Base-by-base conservation (phyloP, 2,797 vertebrate species). In the Sebastes reedi region DNA sequence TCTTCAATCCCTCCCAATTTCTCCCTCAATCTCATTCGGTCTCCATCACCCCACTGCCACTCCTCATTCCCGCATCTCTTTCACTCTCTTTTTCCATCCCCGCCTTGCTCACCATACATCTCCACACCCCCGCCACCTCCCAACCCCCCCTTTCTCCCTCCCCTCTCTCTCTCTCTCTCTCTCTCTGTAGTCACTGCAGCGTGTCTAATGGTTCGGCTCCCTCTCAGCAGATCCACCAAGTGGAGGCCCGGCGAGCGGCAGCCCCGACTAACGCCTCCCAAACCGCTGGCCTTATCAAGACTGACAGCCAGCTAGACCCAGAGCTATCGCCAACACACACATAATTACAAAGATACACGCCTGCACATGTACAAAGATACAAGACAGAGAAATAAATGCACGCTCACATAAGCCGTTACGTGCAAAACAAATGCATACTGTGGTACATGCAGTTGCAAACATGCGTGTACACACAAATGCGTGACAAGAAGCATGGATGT, bases 181-280 rank as follows among this genome's bases (percentile, higher is more conserved):
- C 86, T 61, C 82, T 87, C 81, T 90, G 73, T 78, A 91, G 85
- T 87, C 91, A 93, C 92, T 94, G 93, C 91, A 93, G 94, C 91
- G 60, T 94, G 87, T 93, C 92, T 93, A 94, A 94, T 93, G 92
- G 88, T 75, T 89, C 79, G 30, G 86, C 88, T 92, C 85, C 85
- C 82, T 84, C 88, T 88, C 89, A 89, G 91, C 90, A 89, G 88
- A 93, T 91, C 87, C 89, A 86, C 87, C 87, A 87, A 76, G 70
- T 24, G 60, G 84, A 84, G 86, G 90, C 88, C 80, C n/a, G 80
- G 81, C 32, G 25, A 88, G 81, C 83, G 60, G 81, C 90, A 75
- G 80, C 83, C 78, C 76, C 27, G 10, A 22, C 75, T 72, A 71
- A 81, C 61, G 20, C 84, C 80, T 81, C 77, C 83, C 79, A 65